These are phyloP conservation scores for Pithys albifrons DNA, from an alignment of 2,113 vertebrate genomes.

Conservation along the genomic window DNA sequence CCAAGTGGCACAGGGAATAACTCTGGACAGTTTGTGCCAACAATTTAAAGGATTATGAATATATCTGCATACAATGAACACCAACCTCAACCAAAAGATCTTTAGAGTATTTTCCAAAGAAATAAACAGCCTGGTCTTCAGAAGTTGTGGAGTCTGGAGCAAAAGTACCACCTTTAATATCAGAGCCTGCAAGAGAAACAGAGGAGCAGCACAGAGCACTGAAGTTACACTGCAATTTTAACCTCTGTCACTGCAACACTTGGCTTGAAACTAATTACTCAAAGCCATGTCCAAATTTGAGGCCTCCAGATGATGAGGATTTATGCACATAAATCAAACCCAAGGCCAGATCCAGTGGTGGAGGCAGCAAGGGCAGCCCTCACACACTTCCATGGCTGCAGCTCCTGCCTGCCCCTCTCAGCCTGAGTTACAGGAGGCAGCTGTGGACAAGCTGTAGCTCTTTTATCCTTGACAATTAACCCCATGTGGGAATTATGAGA, in stretches of 20 bases:
- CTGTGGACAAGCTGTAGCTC: neutral
- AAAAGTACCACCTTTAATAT: constrained; percentile 89
- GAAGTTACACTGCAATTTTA: neutral
- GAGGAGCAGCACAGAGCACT: neutral
- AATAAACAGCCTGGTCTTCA: constrained; percentile 85
- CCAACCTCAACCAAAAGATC: constrained; percentile 90
- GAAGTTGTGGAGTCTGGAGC: constrained; percentile 77
- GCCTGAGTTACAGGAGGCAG: neutral
- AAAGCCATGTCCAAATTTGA: neutral
- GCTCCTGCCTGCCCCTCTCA: neutral
- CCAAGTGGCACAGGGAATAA: neutral
- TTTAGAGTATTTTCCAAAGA: constrained; percentile 92
- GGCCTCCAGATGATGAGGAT: neutral
- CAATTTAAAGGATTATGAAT: neutral
- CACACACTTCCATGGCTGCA: neutral
- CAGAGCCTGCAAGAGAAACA: constrained; percentile 78
- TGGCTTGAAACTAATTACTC: neutral
- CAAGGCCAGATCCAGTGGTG: neutral
- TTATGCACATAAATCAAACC: neutral
- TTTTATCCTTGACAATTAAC: neutral
- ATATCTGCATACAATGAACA: neutral
- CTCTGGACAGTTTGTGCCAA: neutral
- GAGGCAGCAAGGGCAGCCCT: neutral
- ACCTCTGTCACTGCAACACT: neutral
- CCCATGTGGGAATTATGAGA: neutral